Percentiles rank a stretch among this genome's conserved stretches.
phyloP scores from a whole-genome alignment of 2,113 vertebrate genomes.

The Aphelocoma coerulescens region DNA sequence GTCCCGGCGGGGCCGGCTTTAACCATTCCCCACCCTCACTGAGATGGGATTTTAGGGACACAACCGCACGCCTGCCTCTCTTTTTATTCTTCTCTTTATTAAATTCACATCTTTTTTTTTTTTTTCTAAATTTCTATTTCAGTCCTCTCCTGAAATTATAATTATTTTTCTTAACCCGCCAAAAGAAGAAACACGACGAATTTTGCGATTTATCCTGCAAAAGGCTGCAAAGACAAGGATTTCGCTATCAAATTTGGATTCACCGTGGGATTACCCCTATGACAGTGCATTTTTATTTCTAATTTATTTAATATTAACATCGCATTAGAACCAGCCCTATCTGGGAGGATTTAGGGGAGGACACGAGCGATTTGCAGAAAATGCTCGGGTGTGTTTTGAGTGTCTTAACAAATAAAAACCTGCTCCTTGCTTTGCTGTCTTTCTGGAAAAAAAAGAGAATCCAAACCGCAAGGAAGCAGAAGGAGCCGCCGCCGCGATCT shows the following conservation, averaged over 20 bases:
- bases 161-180: background rate
- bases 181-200: background rate
- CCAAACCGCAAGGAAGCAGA: background rate
- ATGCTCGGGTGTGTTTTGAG: background rate
- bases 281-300: background rate
- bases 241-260: background rate
- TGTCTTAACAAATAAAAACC: background rate
- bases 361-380: background rate
- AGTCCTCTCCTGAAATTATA: background rate
- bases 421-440: background rate
- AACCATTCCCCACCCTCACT: background rate
- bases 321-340: background rate
- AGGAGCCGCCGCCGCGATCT: background rate
- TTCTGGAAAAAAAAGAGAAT: rapidly evolving
- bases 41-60: background rate
- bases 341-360: background rate
- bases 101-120: background rate
- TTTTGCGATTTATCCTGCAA: background rate
- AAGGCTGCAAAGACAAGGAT: background rate
- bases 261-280: background rate
- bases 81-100: background rate
- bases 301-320: background rate
- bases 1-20: background rate
- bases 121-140: background rate
- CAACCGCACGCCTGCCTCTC: rapidly evolving